Evolutionary conservation across 2,113 vertebrate genomes (phyloP).

Genomic region (Hylia prasina): DNA sequence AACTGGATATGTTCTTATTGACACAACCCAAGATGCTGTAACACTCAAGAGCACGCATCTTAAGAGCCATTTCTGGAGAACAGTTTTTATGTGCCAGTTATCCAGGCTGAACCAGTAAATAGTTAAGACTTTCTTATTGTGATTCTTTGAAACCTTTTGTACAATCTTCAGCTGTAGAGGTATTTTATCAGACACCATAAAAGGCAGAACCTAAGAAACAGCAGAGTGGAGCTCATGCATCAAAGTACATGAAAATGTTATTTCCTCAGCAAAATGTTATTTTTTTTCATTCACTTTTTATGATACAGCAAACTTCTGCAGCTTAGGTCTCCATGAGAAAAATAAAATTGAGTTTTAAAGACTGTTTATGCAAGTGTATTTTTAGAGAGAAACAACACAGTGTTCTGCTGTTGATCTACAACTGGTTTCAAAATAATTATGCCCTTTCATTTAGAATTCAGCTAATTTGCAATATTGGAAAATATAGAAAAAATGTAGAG

Average conservation of each 20-base stretch:
- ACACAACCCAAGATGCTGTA: background rate
- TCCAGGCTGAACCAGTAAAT: background rate
- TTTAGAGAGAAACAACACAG: background rate
- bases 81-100: background rate
- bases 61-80: background rate
- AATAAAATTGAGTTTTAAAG: background rate
- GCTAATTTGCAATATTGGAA: background rate
- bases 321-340: constrained; percentile 4
- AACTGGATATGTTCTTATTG: background rate
- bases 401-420: background rate
- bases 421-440: background rate
- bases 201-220: background rate
- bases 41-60: background rate
- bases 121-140: background rate
- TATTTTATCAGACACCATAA: background rate
- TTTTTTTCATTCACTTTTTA: background rate
- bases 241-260: background rate
- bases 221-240: background rate
- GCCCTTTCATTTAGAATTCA: background rate
- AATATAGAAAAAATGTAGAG: background rate
- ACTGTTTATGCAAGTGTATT: background rate
- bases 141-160: background rate
- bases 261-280: background rate
- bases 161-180: background rate
- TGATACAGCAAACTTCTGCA: background rate